Conservation (phyloP, 2,888 invertebrate genomes). For the Steinernema carpocapsae region DNA sequence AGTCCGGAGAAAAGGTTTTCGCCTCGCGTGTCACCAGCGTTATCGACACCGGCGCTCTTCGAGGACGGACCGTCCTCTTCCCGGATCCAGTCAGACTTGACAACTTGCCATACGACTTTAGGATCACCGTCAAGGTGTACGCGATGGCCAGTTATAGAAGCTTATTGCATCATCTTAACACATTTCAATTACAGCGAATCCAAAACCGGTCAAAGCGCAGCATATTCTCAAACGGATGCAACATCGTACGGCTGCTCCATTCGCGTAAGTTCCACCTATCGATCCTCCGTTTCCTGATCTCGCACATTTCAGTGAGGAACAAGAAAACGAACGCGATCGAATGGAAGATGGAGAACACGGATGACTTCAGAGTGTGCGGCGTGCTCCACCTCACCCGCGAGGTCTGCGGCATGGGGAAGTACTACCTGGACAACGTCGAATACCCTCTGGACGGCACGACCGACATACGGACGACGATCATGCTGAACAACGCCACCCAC, state of each 20-base stretch:
- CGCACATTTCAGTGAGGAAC: no score
- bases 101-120: constrained; percentile 53
- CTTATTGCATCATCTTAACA: neutral
- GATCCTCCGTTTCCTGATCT: no score
- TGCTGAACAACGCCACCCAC: no score
- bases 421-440: constrained; percentile 52
- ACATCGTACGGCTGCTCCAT: neutral
- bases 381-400: constrained; percentile 37
- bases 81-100: constrained; percentile 48
- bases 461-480: no score
- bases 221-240: neutral
- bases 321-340: no score
- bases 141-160: constrained; percentile 47
- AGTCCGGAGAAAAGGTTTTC: constrained; percentile 6
- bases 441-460: constrained; percentile 60
- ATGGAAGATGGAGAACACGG: no score
- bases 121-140: constrained; percentile 52
- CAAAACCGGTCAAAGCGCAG: neutral
- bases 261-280: no score
- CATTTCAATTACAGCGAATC: constrained; percentile 20
- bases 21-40: constrained; percentile 13
- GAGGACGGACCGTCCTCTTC: constrained; percentile 35
- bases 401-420: constrained; percentile 35
- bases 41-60: constrained; percentile 29
- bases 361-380: no score